Conservation (phyloP, 35 echinoderm and acorn worm species). For the Lytechinus variegatus region DNA sequence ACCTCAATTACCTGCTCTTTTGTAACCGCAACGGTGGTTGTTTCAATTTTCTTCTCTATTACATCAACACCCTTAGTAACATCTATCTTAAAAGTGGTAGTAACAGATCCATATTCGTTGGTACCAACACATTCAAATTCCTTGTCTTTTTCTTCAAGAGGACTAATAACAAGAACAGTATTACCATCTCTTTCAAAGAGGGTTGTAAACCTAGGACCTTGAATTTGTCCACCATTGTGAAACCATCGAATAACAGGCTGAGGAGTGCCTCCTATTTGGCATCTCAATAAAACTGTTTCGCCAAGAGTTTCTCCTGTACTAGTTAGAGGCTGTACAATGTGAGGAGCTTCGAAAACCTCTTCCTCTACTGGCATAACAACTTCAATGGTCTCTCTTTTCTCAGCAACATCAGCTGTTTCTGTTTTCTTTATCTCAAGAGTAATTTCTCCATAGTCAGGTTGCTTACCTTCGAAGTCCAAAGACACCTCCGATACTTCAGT, state of each 20-base stretch:
- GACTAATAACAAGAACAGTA: slow-evolving; percentile 71
- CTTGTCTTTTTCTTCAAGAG: slow-evolving; percentile 80
- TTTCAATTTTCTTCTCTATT: slow-evolving; percentile 24
- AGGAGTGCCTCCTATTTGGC: slow-evolving; percentile 72
- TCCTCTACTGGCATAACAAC: background rate
- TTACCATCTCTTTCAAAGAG: slow-evolving; percentile 64
- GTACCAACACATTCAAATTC: slow-evolving; percentile 78
- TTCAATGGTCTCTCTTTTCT: background rate
- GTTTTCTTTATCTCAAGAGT: background rate
- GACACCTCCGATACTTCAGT: background rate
- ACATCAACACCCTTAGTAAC: slow-evolving; percentile 58
- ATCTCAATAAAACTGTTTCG: slow-evolving; percentile 61
- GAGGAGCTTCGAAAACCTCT: background rate
- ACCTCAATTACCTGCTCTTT: slow-evolving; percentile 8
- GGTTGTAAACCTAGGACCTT: slow-evolving; percentile 56
- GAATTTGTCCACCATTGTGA: slow-evolving; percentile 75
- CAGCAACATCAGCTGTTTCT: background rate
- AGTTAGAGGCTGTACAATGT: slow-evolving; percentile 46
- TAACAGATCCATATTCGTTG: slow-evolving; percentile 72
- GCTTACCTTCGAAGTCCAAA: background rate
- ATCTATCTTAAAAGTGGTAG: slow-evolving; percentile 76
- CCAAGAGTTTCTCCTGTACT: slow-evolving; percentile 61
- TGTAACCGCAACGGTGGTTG: background rate
- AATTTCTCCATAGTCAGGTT: background rate
- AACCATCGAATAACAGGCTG: slow-evolving; percentile 81